Base-by-base conservation (phyloP, 2,113 vertebrate genomes). In the Mustelus asterias region DNA sequence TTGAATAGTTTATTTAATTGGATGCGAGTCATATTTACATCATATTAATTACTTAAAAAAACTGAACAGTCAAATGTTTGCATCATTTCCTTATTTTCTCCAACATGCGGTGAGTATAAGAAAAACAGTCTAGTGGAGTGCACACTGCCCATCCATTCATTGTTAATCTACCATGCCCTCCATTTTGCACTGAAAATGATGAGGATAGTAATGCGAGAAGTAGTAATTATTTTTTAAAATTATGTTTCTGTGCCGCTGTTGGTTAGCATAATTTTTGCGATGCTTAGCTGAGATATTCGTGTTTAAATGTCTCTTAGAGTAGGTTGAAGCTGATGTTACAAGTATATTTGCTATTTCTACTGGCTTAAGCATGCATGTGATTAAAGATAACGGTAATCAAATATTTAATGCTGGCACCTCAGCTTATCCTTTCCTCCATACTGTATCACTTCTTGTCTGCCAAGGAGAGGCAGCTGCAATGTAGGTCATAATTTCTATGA, bases 401-500 rank as follows among this genome's bases (percentile, higher is more conserved):
- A 97, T 97, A 97, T 95, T 95, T 95, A 98, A 96, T 97, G 96
- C 96, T 96, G 97, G 97, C 97, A 97, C 97, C 96, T 96, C 96
- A 90, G 80, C 78, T 96, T 93, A 11, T 95, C 22, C 85, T 94
- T 96, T 96, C 97, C 96, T 98, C 96, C 96, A 96, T 96, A 96
- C 96, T 97, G 96, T 97, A 96, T 98, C 96, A 54, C 95, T 96
- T 96, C 96, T 72, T 44, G 37, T 48, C 94, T 96, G 97, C 97
- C 80, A 72, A 90, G 96, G 96, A 96, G 92, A 96, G 97, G 97
- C 97, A 97, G 97, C 97, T 96, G 94, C 67, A 96, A 96, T 96
- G 94, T 13, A 95, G 97, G 96, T 97, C 97, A 97, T 97, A 97
- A 97, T 98, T 97, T 97, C 96, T 97, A 96, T 97, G 97, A 97